Conservation (phyloP, 2,113 vertebrate genomes). For the Marmota monax region DNA sequence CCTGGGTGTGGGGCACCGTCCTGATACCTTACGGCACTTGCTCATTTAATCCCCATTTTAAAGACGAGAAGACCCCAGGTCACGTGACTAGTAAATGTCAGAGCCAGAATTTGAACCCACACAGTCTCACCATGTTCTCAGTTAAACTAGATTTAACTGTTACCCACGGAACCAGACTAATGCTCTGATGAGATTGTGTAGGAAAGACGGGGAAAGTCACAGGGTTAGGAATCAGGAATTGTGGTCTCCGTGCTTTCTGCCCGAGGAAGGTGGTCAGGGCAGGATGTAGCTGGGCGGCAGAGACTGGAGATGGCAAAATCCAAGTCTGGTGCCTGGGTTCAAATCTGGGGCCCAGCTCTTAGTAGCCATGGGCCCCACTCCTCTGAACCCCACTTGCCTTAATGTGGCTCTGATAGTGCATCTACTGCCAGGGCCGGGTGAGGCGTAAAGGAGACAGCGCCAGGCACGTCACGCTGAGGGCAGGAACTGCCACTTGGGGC, state of each 20-base stretch:
- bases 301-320: neutral
- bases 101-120: neutral
- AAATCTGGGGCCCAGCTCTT: neutral
- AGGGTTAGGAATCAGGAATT: neutral
- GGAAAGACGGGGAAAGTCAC: neutral
- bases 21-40: neutral
- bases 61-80: neutral
- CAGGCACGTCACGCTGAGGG: rapidly evolving
- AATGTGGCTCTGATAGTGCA: too few species aligned
- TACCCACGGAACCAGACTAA: neutral
- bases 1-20: neutral
- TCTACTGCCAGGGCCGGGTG: neutral
- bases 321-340: neutral
- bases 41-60: neutral
- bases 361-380: neutral
- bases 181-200: neutral
- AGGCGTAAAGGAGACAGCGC: neutral
- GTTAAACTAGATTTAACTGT: neutral
- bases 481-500: neutral
- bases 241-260: neutral
- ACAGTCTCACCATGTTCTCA: neutral
- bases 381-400: neutral
- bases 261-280: neutral
- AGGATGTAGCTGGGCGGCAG: neutral
- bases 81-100: neutral